A percentile compares a stretch with the other conserved stretches of the same genome.
Conservation (phyloP, 2,113 vertebrate genomes). For the Cyanistes caeruleus region DNA sequence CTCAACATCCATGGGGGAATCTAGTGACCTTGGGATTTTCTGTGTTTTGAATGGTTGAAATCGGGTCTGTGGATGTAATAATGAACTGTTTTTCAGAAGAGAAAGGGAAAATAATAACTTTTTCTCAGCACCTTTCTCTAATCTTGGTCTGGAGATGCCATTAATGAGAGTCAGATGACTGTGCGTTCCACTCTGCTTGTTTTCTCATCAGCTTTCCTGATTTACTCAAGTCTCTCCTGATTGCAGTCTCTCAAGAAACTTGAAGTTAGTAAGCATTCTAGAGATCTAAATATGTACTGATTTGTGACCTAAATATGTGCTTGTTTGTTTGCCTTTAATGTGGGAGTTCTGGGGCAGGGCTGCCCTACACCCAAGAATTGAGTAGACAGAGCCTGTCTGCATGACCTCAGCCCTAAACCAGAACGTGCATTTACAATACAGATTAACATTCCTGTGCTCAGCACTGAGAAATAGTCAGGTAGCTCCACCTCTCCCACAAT, state of each 20-base stretch:
- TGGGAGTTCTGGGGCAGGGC: neutral
- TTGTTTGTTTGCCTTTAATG: neutral
- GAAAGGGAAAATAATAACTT: neutral
- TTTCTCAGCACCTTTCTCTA: neutral
- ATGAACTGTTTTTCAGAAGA: neutral
- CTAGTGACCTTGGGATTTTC: neutral
- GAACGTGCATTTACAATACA: neutral
- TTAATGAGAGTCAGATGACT: neutral
- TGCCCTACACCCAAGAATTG: neutral
- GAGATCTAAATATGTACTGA: neutral
- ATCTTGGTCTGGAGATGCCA: neutral
- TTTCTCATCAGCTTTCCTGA: neutral
- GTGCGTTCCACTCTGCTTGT: neutral
- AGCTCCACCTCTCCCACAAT: neutral
- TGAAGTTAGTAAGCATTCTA: neutral
- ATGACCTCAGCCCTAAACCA: neutral
- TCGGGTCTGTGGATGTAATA: neutral
- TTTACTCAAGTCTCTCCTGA: neutral
- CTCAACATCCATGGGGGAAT: neutral
- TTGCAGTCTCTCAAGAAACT: neutral
- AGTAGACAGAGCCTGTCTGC: neutral
- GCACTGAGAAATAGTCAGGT: neutral
- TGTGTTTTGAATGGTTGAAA: neutral
- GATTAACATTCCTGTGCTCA: neutral
- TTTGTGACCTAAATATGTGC: neutral